Conservation (phyloP, 2,797 vertebrate genomes). For the Passerculus sandwichensis region DNA sequence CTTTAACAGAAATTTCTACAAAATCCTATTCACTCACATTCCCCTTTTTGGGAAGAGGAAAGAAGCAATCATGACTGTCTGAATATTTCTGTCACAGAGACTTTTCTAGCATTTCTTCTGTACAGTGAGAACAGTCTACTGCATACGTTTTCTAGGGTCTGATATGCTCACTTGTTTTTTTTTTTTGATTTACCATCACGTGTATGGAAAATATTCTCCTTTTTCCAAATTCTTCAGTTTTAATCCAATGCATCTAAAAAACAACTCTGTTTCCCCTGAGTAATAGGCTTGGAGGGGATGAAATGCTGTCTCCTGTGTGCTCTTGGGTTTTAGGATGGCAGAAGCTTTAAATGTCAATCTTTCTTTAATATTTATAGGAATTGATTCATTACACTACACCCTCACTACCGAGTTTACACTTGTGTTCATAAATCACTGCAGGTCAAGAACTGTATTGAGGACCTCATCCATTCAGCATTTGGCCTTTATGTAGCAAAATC, state of each 20-base stretch:
- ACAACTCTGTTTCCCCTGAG: neutral
- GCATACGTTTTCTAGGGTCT: neutral
- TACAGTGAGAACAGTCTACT: neutral
- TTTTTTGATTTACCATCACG: neutral
- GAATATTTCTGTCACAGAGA: neutral
- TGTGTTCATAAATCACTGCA: neutral
- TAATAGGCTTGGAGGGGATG: neutral
- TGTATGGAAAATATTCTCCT: neutral
- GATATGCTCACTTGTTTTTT: neutral
- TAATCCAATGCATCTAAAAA: neutral
- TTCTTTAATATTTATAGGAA: slow-evolving; percentile 36
- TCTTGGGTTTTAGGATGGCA: neutral
- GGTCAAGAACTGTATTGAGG: neutral
- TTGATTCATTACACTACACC: neutral
- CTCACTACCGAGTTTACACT: neutral
- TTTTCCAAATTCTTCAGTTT: neutral
- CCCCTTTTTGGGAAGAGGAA: neutral
- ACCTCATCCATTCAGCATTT: neutral
- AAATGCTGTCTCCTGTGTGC: neutral
- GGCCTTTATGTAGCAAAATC: neutral
- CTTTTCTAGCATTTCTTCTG: neutral
- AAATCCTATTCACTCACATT: neutral
- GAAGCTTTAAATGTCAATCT: slow-evolving; percentile 5
- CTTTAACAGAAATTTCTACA: neutral
- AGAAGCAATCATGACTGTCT: neutral